Conservation (phyloP, 2,797 vertebrate species). For the Danio kyathit region DNA sequence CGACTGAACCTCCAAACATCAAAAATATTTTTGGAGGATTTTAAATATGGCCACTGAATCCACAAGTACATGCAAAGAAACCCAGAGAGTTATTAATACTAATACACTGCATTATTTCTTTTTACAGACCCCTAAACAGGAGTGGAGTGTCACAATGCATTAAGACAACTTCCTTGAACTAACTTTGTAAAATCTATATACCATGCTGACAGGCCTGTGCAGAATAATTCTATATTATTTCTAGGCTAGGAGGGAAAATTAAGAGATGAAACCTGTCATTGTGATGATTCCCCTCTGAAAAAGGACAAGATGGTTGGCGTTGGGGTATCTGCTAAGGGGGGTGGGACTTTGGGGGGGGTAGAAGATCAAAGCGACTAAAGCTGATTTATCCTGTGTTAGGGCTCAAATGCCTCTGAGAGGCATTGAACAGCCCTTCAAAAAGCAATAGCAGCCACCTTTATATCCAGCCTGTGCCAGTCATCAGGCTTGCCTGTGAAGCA, state of each 20-base stretch:
- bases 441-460: constrained; percentile 78
- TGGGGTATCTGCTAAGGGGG: constrained; percentile 48
- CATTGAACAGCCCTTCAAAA: constrained; percentile 72
- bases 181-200: constrained; percentile 5
- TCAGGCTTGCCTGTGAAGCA: constrained; percentile 76
- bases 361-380: constrained; percentile 76
- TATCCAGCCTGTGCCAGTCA: constrained; percentile 78
- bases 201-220: neutral
- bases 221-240: neutral
- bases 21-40: neutral
- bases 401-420: constrained; percentile 59
- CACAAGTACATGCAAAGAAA: neutral
- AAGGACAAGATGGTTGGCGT: constrained; percentile 41
- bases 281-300: constrained; percentile 14
- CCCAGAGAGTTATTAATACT: neutral
- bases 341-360: constrained; percentile 40
- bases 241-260: constrained; percentile 5
- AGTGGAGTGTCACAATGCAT: neutral
- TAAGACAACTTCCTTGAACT: neutral
- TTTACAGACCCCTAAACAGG: neutral
- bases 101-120: neutral
- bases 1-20: neutral
- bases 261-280: constrained; percentile 39
- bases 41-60: neutral
- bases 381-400: constrained; percentile 77